These are phyloP conservation scores for Pyralis farinalis DNA, from an alignment of 2,888 invertebrate species.

Conservation along the genomic window DNA sequence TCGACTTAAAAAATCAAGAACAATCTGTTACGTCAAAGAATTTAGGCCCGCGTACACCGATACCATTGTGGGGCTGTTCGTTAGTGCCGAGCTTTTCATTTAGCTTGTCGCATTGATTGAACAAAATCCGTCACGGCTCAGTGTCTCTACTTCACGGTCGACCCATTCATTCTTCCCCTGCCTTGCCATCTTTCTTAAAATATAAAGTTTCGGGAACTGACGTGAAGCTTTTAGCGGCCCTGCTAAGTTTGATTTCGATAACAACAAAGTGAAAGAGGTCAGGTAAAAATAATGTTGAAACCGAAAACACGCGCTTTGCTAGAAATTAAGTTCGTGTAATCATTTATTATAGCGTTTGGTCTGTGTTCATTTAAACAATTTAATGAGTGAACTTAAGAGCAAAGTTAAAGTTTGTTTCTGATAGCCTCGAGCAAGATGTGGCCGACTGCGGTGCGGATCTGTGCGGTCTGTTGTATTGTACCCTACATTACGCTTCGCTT, in stretches of 20 bases:
- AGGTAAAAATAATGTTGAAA: constrained; percentile 20
- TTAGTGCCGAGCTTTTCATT: constrained; percentile 52
- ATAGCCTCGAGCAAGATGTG: constrained; percentile 26
- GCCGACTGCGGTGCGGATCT: constrained; percentile 20
- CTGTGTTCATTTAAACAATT: constrained; percentile 34
- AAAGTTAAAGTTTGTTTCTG: constrained; percentile 40
- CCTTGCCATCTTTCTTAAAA: constrained; percentile 33
- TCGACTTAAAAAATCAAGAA: constrained; percentile 46
- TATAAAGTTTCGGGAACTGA: constrained; percentile 40
- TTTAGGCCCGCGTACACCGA: constrained; percentile 36
- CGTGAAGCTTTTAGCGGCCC: constrained; percentile 27
- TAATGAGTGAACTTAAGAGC: constrained; percentile 42
- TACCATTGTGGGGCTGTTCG: constrained; percentile 46
- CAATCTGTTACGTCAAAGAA: constrained; percentile 44
- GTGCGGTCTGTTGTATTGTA: constrained; percentile 13
- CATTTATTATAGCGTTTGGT: constrained; percentile 20
- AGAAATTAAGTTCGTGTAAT: constrained; percentile 4
- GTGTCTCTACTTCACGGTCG: constrained; percentile 26
- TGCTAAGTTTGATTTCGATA: constrained; percentile 29
- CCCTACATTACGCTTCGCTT: neutral
- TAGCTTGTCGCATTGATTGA: constrained; percentile 49
- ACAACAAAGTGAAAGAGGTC: constrained; percentile 16
- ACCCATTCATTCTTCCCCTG: constrained; percentile 44
- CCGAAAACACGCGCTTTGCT: neutral
- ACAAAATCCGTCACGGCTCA: constrained; percentile 47